phyloP scores from a whole-genome alignment of 2,888 invertebrate genomes.

The Sphecodes monilicornis region DNA sequence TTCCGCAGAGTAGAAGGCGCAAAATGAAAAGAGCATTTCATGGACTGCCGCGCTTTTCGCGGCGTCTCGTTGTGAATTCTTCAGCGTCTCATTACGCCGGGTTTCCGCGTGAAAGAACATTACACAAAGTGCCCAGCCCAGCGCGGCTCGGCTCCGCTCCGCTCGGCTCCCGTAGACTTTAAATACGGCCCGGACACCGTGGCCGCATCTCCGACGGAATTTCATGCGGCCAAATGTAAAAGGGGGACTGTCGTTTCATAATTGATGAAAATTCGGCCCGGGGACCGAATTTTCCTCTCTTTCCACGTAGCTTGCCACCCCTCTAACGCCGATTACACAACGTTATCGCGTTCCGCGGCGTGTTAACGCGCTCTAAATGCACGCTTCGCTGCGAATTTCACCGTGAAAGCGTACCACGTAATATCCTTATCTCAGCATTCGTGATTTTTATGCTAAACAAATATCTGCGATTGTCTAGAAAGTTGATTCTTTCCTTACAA shows the following conservation, averaged over 20 bases:
- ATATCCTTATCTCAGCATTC: background rate
- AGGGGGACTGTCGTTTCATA: conserved; percentile 3
- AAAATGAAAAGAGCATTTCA: conserved; percentile 73
- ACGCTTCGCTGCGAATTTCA: background rate
- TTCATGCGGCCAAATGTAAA: background rate
- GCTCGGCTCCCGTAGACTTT: conserved; percentile 7
- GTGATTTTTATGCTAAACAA: background rate
- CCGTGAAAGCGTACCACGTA: background rate
- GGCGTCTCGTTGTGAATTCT: conserved; percentile 75
- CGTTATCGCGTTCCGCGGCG: conserved; percentile 3
- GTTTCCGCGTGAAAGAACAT: conserved; percentile 75
- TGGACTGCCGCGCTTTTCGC: conserved; percentile 65
- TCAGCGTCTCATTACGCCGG: conserved; percentile 77
- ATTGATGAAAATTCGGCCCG: conserved; percentile 20
- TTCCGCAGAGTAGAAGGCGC: conserved; percentile 71
- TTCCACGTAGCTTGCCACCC: background rate
- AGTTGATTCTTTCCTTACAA: too few relatives aligned
- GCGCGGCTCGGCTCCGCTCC: conserved; percentile 26
- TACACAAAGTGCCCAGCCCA: conserved; percentile 60
- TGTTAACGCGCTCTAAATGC: background rate
- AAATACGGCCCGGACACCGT: conserved; percentile 18
- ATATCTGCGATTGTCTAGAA: too few relatives aligned
- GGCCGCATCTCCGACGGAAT: background rate
- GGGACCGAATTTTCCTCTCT: background rate
- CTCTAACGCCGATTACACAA: background rate